Conservation (phyloP, 2,113 vertebrate species). For the Onychostoma macrolepis region DNA sequence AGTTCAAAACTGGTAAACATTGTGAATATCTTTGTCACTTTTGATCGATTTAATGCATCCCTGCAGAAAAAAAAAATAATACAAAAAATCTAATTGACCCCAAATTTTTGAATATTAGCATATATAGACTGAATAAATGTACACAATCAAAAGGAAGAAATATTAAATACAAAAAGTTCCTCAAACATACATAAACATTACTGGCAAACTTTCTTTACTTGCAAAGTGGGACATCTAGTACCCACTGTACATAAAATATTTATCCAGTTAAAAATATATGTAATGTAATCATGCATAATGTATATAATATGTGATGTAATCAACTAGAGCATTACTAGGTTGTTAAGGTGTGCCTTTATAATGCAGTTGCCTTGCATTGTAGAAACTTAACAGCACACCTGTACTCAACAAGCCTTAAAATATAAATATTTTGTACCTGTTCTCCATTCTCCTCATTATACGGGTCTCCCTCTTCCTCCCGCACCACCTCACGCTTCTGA, state of each 20-base stretch:
- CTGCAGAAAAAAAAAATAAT: not conserved
- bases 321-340: not conserved
- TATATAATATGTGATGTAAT: not conserved
- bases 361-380: not conserved
- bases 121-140: not conserved
- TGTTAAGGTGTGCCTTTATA: not conserved
- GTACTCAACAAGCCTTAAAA: not conserved
- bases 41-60: not conserved
- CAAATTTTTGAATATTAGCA: not conserved
- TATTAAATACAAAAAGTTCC: no score
- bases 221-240: no score
- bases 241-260: no score
- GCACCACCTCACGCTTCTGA: constrained; percentile 79
- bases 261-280: no score
- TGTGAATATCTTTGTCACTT: not conserved
- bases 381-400: not conserved
- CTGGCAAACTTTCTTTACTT: no score
- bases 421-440: constrained; percentile 72
- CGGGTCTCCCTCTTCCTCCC: constrained; percentile 83
- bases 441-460: constrained; percentile 89
- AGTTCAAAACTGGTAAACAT: not conserved
- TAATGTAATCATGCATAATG: no score
- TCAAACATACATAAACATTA: no score
- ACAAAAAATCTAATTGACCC: not conserved
- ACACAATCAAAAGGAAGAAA: no score